Percentiles rank a stretch among this genome's conserved stretches.
Evolutionary conservation across 1,140 invertebrate genomes (phyloP).

Genomic region (Ctenoplectra terminalis): DNA sequence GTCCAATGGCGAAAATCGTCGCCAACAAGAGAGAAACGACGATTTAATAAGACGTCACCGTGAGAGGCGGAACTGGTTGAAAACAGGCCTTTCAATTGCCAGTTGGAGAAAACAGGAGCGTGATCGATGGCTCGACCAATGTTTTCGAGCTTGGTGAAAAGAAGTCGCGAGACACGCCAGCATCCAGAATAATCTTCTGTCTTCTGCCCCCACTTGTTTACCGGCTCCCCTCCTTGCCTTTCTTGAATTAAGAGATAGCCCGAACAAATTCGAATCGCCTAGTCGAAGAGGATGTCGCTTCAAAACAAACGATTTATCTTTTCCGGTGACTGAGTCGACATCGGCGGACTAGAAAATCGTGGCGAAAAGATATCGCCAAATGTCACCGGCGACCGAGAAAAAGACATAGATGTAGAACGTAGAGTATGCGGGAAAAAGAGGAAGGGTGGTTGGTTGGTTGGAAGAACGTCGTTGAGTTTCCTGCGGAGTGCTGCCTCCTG

Average conservation of each 20-base stretch:
- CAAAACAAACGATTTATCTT: slow-evolving; percentile 81
- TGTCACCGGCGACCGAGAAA: slow-evolving; percentile 59
- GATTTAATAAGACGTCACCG: slow-evolving; percentile 2
- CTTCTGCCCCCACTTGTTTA: not conserved
- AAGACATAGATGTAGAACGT: not conserved
- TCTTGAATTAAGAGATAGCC: slow-evolving; percentile 35
- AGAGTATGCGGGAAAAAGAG: slow-evolving; percentile 41
- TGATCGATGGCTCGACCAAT: slow-evolving; percentile 2
- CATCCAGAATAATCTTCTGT: slow-evolving; percentile 9
- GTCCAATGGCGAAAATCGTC: not conserved
- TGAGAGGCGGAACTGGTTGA: not conserved
- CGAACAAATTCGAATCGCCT: slow-evolving; percentile 24
- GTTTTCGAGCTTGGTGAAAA: not conserved
- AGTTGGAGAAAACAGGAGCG: not conserved
- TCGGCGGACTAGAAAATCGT: slow-evolving; percentile 63
- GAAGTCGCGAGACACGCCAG: not conserved
- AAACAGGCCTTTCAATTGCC: not conserved
- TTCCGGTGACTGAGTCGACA: slow-evolving; percentile 74
- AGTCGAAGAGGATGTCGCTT: slow-evolving; percentile 54
- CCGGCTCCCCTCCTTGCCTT: not conserved
- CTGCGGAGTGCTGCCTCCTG: slow-evolving; percentile 58
- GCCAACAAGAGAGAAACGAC: not conserved
- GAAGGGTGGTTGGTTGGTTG: not conserved
- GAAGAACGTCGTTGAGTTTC: not conserved
- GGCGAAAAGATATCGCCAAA: slow-evolving; percentile 70